Conservation (phyloP, 2,888 invertebrate genomes). For the Clanis bilineata region DNA sequence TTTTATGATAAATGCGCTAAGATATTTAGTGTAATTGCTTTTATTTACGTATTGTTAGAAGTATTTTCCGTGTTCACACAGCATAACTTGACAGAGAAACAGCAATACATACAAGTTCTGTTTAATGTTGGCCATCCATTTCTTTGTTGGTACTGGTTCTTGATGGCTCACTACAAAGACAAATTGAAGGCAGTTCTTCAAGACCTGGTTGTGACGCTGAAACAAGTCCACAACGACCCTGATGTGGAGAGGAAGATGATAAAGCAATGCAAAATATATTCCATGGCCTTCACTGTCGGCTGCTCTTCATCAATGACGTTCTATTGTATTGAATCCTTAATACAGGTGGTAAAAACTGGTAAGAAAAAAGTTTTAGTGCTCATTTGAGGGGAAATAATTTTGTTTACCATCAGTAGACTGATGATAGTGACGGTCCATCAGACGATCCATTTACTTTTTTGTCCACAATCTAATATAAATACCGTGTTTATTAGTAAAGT, state of each 20-base stretch:
- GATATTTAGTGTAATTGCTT: conserved; percentile 29
- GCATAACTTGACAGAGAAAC: conserved; percentile 35
- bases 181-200: conserved; percentile 36
- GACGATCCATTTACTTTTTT: no score
- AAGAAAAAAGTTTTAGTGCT: no score
- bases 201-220: conserved; percentile 38
- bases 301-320: conserved; percentile 27
- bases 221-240: conserved; percentile 43
- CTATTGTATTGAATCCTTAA: conserved; percentile 37
- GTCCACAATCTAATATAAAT: no score
- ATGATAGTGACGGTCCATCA: no score
- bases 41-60: conserved; percentile 37
- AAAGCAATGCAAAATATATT: conserved; percentile 33
- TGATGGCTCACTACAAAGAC: conserved; percentile 29
- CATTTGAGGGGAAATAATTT: no score
- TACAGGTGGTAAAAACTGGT: conserved; percentile 32
- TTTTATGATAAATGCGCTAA: conserved; percentile 27
- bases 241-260: conserved; percentile 51
- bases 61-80: conserved; percentile 41
- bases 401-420: no score
- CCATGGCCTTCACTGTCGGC: conserved; percentile 28
- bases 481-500: no score
- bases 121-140: conserved; percentile 42
- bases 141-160: conserved; percentile 35
- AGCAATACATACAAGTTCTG: conserved; percentile 38